Evolutionary conservation across 2,888 invertebrate species (phyloP), one percentile per base, ranked within the genome.

Genomic region (Orthosia gracilis): DNA sequence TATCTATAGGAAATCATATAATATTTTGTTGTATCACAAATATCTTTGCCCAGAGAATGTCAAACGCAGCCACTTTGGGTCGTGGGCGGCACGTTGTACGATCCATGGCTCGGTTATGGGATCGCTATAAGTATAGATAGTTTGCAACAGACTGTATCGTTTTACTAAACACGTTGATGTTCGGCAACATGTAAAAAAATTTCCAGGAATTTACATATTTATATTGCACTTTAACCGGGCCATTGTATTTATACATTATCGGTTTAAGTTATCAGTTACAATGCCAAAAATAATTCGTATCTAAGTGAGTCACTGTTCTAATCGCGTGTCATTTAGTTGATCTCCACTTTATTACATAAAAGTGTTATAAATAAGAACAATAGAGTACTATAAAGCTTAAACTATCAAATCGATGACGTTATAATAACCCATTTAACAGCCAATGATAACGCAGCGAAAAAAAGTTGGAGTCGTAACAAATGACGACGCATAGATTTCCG

Each of bases 31-130:
- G 31, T 26, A 21, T 71, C 65, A 71, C 77, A 69, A 75, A 75
- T 76, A 74, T 61, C 58, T 76, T 75, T 72, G 47, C 67, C 47
- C 58, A 63, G 54, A 50, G 57, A 63, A 83, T 66, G 87, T 87
- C 86, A 87, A 80, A 84, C 68, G 68, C 86, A 86, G 85, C 18
- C 31, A 71, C 65, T 78, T 82, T 64, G 58, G 73, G 23, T 66
- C 78, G 85, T 87, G 75, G 86, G 83, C 59, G 77, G 63, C 71
- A 70, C 73, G 69, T 81, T 66, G 75, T 68, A 64, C 78, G 55
- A 71, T 61, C 64, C 65, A 71, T 52, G 73, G 62, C 70, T 59
- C 65, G 73, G 69, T 73, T 54, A 64, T 64, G 64, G 61, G 40
- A 18, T 21, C 64, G 45, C 62, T 61, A 55, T 69, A 70, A 40